phyloP scores from a whole-genome alignment of 2,113 vertebrate species.

The Proteles cristata region DNA sequence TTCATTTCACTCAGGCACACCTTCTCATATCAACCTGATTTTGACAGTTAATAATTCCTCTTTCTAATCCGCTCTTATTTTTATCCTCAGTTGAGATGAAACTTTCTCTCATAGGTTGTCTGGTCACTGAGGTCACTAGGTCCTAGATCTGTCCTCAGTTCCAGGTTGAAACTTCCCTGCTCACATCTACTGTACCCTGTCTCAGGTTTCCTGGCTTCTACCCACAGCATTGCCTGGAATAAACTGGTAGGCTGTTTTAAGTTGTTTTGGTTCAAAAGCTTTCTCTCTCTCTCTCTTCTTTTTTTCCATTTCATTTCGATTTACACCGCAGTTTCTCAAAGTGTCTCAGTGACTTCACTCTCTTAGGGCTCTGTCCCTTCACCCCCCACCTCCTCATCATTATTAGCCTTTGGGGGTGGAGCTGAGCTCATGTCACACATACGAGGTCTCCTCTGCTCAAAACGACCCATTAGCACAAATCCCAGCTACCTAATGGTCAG shows the following conservation, averaged over 20 bases:
- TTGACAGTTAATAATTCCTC: background rate
- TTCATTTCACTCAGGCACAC: background rate
- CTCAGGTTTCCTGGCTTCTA: constrained; percentile 70
- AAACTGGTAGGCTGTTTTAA: constrained; percentile 68
- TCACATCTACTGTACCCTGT: constrained; percentile 59
- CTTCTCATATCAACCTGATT: background rate
- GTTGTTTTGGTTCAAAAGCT: constrained; percentile 59
- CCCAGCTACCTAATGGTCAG: background rate
- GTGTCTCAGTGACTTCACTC: background rate
- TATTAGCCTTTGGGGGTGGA: background rate
- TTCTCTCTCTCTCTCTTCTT: background rate
- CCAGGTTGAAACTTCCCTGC: constrained; percentile 64
- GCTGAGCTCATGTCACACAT: background rate
- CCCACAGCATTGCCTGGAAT: constrained; percentile 61
- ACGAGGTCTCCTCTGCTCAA: background rate
- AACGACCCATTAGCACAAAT: background rate
- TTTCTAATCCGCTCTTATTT: background rate
- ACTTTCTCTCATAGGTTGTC: constrained; percentile 67
- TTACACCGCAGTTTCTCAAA: background rate
- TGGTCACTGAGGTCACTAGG: constrained; percentile 68
- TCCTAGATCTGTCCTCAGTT: constrained; percentile 63
- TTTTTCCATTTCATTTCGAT: background rate
- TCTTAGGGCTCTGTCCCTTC: background rate
- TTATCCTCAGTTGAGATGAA: constrained; percentile 66
- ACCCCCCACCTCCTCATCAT: rapidly evolving